Conservation (phyloP, 2,113 vertebrate species). For the Rhinoptilus africanus region DNA sequence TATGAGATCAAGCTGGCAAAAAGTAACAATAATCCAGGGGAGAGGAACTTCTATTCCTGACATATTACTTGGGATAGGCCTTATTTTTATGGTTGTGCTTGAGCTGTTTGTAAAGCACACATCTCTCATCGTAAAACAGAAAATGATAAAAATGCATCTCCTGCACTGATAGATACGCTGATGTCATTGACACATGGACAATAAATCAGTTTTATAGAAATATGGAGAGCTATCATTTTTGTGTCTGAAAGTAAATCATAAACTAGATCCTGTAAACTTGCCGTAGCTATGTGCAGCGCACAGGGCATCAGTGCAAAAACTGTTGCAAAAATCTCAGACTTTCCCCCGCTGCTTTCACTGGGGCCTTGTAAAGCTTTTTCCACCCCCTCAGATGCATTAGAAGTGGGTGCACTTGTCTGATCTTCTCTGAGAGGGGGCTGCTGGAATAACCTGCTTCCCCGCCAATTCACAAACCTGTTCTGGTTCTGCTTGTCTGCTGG, state of each 20-base stretch:
- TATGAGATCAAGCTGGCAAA: constrained; percentile 2
- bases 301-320: neutral
- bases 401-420: neutral
- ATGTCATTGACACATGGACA: neutral
- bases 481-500: neutral
- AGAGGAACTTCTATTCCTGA: neutral
- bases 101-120: neutral
- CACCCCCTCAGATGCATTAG: neutral
- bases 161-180: neutral
- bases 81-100: neutral
- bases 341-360: neutral
- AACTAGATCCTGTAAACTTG: neutral
- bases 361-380: neutral
- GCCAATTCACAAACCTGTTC: neutral
- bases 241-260: neutral
- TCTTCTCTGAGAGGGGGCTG: no score
- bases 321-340: neutral
- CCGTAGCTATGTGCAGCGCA: neutral
- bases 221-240: neutral
- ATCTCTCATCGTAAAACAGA: neutral
- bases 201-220: neutral
- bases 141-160: neutral
- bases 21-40: neutral
- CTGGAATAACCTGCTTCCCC: neutral
- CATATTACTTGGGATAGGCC: neutral